A percentile compares a stretch with the other conserved stretches of the same genome.
Conservation (phyloP, 1,140 invertebrate species). For the Araneus ventricosus region DNA sequence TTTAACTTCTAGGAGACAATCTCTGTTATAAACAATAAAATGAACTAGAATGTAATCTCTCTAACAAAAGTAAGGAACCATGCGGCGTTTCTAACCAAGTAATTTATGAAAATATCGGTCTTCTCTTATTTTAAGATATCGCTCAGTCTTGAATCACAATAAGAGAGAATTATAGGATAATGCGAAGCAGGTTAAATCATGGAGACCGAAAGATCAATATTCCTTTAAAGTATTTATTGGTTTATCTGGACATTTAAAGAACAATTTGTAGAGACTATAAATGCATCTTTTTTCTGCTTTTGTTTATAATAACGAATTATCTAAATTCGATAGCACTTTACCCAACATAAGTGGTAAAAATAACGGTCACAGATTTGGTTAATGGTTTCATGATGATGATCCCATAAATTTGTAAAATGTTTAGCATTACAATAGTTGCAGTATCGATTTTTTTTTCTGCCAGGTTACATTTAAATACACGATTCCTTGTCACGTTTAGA, state of each 20-base stretch:
- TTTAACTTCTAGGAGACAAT: too few relatives aligned
- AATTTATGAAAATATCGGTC: conserved; percentile 23
- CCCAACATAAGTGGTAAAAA: not conserved
- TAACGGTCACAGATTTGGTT: conserved; percentile 17
- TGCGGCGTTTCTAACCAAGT: not conserved
- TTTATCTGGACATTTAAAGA: conserved; percentile 63
- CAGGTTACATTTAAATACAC: not conserved
- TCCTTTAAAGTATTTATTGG: conserved; percentile 65
- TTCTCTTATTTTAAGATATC: conserved; percentile 16
- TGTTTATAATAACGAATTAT: conserved; percentile 57
- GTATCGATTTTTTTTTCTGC: conserved; percentile 5
- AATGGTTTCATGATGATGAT: conserved; percentile 56
- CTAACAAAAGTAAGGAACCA: not conserved
- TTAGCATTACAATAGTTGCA: not conserved
- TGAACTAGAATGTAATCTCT: not conserved
- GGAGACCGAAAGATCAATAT: conserved; percentile 53
- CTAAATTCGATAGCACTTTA: conserved; percentile 60
- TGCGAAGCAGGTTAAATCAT: not conserved
- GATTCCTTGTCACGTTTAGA: not conserved
- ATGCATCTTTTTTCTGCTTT: not conserved
- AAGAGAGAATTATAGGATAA: conserved; percentile 26
- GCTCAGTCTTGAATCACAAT: conserved; percentile 7
- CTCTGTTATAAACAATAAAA: too few relatives aligned
- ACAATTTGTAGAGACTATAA: conserved; percentile 62
- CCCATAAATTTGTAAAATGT: conserved; percentile 47